Conservation (phyloP, 2,888 invertebrate genomes). For the Eupeodes luniger region DNA sequence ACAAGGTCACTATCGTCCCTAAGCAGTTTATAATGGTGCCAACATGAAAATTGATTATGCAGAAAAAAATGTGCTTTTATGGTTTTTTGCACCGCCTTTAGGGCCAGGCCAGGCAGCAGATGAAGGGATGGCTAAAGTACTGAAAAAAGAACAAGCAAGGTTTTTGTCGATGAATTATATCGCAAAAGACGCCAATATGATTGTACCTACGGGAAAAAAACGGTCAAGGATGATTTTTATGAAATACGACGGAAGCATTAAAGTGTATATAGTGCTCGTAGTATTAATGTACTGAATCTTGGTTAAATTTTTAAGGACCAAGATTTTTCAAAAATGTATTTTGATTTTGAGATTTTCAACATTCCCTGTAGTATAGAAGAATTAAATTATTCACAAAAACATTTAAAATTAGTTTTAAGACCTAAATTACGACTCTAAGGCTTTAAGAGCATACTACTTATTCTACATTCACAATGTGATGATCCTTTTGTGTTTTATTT, state of each 20-base stretch:
- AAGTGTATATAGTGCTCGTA: neutral
- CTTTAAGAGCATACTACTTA: neutral
- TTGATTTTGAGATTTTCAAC: too few relatives aligned
- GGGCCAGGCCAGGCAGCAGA: neutral
- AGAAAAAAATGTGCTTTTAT: conserved; percentile 71
- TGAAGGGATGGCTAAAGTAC: conserved; percentile 1
- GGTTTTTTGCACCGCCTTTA: conserved; percentile 50
- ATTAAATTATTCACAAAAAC: too few relatives aligned
- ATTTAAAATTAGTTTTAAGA: neutral
- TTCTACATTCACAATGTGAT: neutral
- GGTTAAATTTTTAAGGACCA: too few relatives aligned
- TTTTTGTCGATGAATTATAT: conserved; percentile 27
- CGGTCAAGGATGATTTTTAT: conserved; percentile 12
- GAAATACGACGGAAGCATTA: neutral
- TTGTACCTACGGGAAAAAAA: neutral
- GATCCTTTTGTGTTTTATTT: neutral
- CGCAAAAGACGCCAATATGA: neutral
- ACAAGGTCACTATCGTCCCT: conserved; percentile 58
- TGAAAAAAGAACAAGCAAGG: conserved; percentile 14
- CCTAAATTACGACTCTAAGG: neutral
- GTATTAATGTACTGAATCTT: too few relatives aligned
- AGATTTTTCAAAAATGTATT: neutral
- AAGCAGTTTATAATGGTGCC: conserved; percentile 69
- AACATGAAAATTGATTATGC: conserved; percentile 75
- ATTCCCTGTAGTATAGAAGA: neutral